Base-by-base conservation (phyloP, 1,140 invertebrate genomes). In the Mercenaria mercenaria region DNA sequence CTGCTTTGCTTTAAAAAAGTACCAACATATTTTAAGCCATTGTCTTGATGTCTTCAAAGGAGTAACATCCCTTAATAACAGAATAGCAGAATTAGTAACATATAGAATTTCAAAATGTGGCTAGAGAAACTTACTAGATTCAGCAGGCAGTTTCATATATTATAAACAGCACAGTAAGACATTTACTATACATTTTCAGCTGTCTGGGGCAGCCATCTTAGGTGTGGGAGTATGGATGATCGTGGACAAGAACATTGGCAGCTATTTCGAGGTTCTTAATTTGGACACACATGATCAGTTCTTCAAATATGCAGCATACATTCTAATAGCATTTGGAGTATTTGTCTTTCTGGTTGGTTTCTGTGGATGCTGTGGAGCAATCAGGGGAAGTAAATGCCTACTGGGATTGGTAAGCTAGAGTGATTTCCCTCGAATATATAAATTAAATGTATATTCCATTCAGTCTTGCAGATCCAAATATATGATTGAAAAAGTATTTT, bases 281-380 rank as follows among this genome's bases (percentile, higher is more conserved):
- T 74, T 94, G 29, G 91, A 94, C 67, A 87, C 88, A 4, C 90
- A 96, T 97, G 91, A 97, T 96, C 93, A 96, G 97, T 93, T 96
- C 97, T 90, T 95, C 50, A 92, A 92, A 61, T 93, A 92, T 59
- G 92, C 94, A 13, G 94, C 95, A 0, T 95, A 95, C 69, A 91
- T 98, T 81, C 96, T 98, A 88, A 96, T 99, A 89, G 97, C 97
- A 23, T 97, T 97, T 84, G 98, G 98, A 10, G 96, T 97, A 34
- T 95, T 99, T 59, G 97, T 99, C 93, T 97, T 98, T 87, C 96
- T 98, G 43, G 97, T 99, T 34, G 98, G 98, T 0, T 98, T 99
- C 96, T 97, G 99, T 81, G 99, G 99, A 72, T 99, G 98, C 95
- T 98, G 98, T 95, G 98, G 98, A 41, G 98, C 98, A 4, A 97